phyloP scores from a whole-genome alignment of 2,797 vertebrate species.

The Iguana delicatissima region DNA sequence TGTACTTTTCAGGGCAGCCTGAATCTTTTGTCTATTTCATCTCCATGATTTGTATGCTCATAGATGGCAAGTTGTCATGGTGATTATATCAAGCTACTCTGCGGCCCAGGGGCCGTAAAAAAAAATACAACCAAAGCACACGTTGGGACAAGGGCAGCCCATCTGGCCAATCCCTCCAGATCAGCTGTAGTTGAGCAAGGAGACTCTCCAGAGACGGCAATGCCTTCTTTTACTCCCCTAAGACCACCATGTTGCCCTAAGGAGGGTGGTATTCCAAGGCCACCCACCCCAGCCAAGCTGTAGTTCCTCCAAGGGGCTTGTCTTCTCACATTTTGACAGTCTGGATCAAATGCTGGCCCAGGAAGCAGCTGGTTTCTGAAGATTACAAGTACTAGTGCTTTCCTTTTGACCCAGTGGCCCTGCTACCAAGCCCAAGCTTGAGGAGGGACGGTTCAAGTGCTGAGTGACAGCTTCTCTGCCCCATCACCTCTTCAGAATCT shows the following conservation, averaged over 20 bases:
- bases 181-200: neutral
- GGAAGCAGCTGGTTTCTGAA: constrained; percentile 57
- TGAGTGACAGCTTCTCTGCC: neutral
- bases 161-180: constrained; percentile 43
- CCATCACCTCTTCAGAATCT: neutral
- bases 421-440: neutral
- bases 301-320: constrained; percentile 31
- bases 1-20: constrained; percentile 99
- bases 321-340: constrained; percentile 68
- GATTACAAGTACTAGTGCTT: neutral
- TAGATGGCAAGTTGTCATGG: constrained; percentile 92
- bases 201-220: neutral
- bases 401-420: neutral
- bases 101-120: constrained; percentile 70
- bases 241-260: constrained; percentile 11
- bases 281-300: constrained; percentile 18
- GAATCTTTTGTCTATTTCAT: constrained; percentile 99
- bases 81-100: constrained; percentile 92
- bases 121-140: constrained; percentile 30
- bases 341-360: constrained; percentile 68
- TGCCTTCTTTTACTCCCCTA: neutral
- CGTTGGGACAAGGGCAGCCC: constrained; percentile 21
- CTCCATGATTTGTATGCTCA: constrained; percentile 94
- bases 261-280: neutral
- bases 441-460: neutral